These are phyloP conservation scores for Scytalopus superciliaris DNA, from an alignment of 2,113 vertebrate genomes.

Conservation along the genomic window DNA sequence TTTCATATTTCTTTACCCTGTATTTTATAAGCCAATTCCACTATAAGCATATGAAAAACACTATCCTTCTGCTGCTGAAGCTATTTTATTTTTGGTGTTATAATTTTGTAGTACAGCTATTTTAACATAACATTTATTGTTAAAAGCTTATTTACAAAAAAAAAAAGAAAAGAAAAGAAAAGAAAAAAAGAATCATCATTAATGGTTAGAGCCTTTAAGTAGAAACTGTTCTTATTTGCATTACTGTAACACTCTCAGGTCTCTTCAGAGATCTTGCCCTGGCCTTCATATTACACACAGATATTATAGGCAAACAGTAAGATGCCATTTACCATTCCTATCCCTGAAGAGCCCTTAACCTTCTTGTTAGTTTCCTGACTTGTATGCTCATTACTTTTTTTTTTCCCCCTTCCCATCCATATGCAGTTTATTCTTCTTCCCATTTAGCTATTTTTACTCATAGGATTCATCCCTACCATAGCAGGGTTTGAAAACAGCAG, in stretches of 20 bases:
- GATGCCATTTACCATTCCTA: constrained; percentile 34
- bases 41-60: not conserved
- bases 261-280: not conserved
- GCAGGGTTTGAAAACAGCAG: not conserved
- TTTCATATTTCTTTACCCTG: not conserved
- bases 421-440: not conserved
- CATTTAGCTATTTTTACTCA: not conserved
- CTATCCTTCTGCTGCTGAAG: not conserved
- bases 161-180: not conserved
- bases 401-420: not conserved
- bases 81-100: not conserved
- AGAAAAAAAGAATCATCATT: not conserved
- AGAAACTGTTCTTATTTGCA: not conserved
- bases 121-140: not conserved
- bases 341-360: constrained; percentile 30
- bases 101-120: not conserved
- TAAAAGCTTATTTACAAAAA: not conserved
- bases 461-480: not conserved
- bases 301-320: not conserved
- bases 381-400: not conserved
- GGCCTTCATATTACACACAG: not conserved
- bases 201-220: not conserved
- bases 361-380: constrained; percentile 7
- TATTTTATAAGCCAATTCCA: not conserved
- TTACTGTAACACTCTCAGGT: not conserved